Conservation (phyloP, 2,888 invertebrate genomes). For the Habroteleia sp. region DNA sequence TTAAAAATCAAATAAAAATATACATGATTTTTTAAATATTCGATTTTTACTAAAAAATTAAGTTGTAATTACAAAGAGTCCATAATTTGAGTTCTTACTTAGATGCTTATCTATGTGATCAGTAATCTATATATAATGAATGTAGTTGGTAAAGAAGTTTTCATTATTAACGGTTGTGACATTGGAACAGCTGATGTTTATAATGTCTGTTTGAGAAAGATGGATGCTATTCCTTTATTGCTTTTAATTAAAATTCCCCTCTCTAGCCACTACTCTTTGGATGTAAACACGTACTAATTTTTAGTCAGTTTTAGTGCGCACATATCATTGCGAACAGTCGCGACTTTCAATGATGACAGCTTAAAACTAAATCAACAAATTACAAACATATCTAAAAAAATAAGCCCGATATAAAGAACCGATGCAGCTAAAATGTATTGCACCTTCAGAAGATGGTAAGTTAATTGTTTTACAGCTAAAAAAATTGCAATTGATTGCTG, state of each 20-base stretch:
- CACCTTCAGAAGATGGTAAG: conserved; percentile 38
- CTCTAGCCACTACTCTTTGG: not conserved
- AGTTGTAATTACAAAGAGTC: no score
- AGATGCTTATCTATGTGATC: no score
- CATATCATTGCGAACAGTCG: conserved; percentile 17
- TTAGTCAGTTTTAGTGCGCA: conserved; percentile 51
- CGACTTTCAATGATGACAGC: no score
- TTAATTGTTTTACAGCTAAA: not conserved
- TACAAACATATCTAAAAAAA: no score
- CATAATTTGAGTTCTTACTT: no score
- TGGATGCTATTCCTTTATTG: conserved; percentile 1
- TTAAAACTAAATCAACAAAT: no score
- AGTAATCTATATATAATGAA: no score
- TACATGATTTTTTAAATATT: no score
- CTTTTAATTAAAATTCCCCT: conserved; percentile 29
- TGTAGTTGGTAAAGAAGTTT: no score
- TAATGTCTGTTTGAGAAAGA: conserved; percentile 2
- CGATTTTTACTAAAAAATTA: no score
- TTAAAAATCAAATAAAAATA: no score
- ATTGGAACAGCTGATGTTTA: conserved; percentile 34
- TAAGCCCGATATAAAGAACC: no score
- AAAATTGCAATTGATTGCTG: not conserved
- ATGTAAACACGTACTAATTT: conserved; percentile 36
- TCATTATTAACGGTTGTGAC: conserved; percentile 1
- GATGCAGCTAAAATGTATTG: conserved; percentile 32